Evolutionary conservation across 2,888 invertebrate species (phyloP).

Genomic region (Drosophila ochracea): DNA sequence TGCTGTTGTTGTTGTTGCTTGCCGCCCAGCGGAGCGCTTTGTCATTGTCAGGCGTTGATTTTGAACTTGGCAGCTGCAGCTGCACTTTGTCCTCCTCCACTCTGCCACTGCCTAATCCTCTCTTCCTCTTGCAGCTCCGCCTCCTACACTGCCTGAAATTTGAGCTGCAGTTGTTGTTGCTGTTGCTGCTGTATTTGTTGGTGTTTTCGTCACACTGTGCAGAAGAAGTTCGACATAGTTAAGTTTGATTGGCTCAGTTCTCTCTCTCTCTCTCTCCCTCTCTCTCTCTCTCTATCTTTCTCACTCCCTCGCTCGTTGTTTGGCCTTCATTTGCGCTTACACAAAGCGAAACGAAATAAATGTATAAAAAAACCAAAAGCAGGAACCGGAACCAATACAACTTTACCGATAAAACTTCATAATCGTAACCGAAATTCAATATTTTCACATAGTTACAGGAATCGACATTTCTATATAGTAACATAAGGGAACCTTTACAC

Average conservation of each 20-base stretch:
- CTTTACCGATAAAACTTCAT: neutral
- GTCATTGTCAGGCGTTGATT: constrained; percentile 79
- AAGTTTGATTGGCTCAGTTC: constrained; percentile 52
- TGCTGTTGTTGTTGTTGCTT: constrained; percentile 48
- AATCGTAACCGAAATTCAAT: neutral
- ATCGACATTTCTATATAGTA: too few species aligned
- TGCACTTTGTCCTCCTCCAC: neutral
- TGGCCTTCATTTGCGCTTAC: constrained; percentile 41
- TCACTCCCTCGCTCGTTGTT: neutral
- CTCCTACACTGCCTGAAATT: constrained; percentile 23
- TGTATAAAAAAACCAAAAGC: neutral
- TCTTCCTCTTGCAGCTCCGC: constrained; percentile 9
- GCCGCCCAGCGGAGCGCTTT: constrained; percentile 57
- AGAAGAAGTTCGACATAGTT: constrained; percentile 50
- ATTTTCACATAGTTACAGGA: neutral
- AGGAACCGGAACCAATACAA: constrained; percentile 2
- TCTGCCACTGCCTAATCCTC: constrained; percentile 9
- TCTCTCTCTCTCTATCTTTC: neutral
- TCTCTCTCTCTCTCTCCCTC: constrained; percentile 7
- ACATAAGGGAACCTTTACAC: neutral
- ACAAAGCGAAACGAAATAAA: constrained; percentile 33
- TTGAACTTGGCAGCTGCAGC: constrained; percentile 68
- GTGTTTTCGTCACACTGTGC: constrained; percentile 45
- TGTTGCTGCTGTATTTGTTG: constrained; percentile 4
- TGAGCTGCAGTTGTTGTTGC: constrained; percentile 18